phyloP scores from a whole-genome alignment of 2,113 vertebrate genomes.

The Mastomys coucha region DNA sequence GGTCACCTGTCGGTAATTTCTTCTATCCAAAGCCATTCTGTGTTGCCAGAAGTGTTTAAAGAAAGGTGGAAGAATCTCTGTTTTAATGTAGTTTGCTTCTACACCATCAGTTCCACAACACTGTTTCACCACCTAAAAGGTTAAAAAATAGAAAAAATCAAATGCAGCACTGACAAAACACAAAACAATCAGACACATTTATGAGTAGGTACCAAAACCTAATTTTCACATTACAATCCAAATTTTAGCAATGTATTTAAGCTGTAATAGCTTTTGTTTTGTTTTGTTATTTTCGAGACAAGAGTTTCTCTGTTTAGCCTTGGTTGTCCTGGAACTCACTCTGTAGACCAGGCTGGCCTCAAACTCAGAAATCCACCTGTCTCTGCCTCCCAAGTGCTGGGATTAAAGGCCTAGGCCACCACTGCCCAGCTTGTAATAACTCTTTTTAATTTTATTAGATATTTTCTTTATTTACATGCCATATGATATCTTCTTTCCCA shows the following conservation, averaged over 20 bases:
- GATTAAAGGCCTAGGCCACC: no score
- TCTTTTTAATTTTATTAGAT: no score
- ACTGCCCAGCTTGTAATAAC: no score
- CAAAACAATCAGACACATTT: conserved; percentile 38
- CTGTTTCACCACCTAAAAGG: conserved; percentile 96
- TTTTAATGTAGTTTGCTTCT: conserved; percentile 99
- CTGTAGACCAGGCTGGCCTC: no score
- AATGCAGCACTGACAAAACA: not conserved
- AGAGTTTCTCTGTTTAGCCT: no score
- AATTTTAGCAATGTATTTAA: not conserved
- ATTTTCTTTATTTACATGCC: no score
- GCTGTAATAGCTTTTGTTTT: no score
- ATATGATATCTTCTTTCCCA: no score
- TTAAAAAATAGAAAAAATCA: conserved; percentile 53
- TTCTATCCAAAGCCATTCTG: conserved; percentile 98
- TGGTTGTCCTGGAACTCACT: no score
- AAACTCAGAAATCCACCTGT: no score
- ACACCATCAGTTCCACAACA: conserved; percentile 99
- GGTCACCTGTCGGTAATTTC: conserved; percentile 98
- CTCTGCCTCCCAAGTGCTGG: no score
- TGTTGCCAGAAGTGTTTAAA: conserved; percentile 99
- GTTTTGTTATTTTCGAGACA: no score
- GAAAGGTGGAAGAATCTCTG: conserved; percentile 98
- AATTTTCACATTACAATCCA: not conserved
- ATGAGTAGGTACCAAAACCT: not conserved